A percentile compares a stretch with the other conserved stretches of the same genome.
phyloP scores from a whole-genome alignment of 2,113 vertebrate genomes.

The Ptilonorhynchus violaceus region DNA sequence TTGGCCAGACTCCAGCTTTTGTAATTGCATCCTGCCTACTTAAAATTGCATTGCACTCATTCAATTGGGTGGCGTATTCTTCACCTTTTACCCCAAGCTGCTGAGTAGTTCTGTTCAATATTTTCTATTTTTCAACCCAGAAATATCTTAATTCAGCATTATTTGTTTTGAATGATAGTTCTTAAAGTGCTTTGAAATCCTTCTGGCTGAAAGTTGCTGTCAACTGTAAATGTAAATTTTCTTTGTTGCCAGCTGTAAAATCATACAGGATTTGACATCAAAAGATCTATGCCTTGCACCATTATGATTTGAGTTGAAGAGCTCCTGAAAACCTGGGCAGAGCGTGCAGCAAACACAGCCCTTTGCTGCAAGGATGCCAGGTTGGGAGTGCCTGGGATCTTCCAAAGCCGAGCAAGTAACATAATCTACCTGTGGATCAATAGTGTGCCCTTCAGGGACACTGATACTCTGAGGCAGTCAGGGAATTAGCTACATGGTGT shows the following conservation, averaged over 20 bases:
- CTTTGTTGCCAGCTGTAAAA: conserved; percentile 50
- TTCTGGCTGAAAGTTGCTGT: conserved; percentile 19
- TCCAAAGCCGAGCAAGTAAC: not conserved
- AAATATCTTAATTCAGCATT: conserved; percentile 19
- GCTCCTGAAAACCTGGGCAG: not conserved
- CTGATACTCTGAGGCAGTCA: not conserved
- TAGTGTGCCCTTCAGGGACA: conserved; percentile 7
- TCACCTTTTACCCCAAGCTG: conserved; percentile 38
- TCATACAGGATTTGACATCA: not conserved
- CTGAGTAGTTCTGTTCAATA: conserved; percentile 32
- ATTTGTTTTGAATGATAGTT: conserved; percentile 41
- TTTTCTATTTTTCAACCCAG: conserved; percentile 39
- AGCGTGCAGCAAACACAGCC: not conserved
- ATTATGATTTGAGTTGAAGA: not conserved
- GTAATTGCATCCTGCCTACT: conserved; percentile 50
- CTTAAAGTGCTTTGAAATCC: conserved; percentile 37
- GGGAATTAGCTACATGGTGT: not conserved
- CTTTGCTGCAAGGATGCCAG: not conserved
- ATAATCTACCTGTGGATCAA: conserved; percentile 5
- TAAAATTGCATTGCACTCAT: not conserved
- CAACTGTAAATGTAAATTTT: conserved; percentile 24
- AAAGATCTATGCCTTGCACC: not conserved
- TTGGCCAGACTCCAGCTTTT: conserved; percentile 54
- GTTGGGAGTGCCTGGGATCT: not conserved
- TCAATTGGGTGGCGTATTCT: not conserved